Evolutionary conservation across 2,113 vertebrate genomes (phyloP).

Genomic region (Madoqua kirkii): DNA sequence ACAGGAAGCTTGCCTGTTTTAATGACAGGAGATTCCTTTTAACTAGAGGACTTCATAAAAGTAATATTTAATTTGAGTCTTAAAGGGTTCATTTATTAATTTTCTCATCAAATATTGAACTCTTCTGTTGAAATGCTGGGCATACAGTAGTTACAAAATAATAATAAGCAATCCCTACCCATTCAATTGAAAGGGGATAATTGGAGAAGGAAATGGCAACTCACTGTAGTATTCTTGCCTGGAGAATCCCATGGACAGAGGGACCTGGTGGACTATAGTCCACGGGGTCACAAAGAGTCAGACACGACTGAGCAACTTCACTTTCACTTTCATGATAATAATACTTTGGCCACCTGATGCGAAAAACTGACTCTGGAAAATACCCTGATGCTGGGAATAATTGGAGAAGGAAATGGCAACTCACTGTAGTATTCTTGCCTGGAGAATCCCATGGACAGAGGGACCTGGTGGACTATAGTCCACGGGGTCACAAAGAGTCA

Average conservation of each 20-base stretch:
- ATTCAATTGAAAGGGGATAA: neutral
- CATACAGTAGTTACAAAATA: neutral
- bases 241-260: no score
- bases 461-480: no score
- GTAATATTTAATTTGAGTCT: neutral
- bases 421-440: no score
- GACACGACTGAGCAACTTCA: no score
- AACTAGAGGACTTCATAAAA: neutral
- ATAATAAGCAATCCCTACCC: neutral
- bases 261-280: no score
- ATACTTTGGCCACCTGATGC: neutral
- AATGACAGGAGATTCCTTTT: neutral
- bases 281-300: no score
- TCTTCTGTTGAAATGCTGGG: neutral
- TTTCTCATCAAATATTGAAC: neutral
- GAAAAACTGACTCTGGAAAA: neutral
- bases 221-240: no score
- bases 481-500: no score
- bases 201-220: no score
- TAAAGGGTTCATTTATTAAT: neutral
- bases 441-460: no score
- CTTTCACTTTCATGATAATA: neutral
- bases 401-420: no score
- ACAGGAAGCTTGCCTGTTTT: neutral
- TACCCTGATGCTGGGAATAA: neutral